These are phyloP conservation scores for Poecilia latipinna DNA, from an alignment of 2,113 vertebrate species.

Conservation along the genomic window DNA sequence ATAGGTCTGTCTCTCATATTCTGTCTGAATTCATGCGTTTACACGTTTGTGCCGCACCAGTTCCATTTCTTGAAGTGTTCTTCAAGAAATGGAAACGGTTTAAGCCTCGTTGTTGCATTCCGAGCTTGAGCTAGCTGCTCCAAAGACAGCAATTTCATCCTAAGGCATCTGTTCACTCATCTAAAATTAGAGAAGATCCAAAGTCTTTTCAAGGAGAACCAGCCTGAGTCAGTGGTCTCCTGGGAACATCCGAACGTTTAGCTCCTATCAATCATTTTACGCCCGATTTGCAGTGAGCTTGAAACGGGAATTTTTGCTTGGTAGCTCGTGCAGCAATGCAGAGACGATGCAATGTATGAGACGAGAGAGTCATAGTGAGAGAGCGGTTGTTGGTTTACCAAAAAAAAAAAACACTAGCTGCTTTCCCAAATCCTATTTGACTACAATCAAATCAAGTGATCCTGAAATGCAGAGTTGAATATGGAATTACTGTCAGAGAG, in stretches of 20 bases:
- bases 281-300: neutral
- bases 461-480: slow-evolving; percentile 29
- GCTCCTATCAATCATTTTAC: too few species aligned
- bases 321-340: neutral
- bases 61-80: neutral
- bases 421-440: slow-evolving; percentile 50
- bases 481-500: slow-evolving; percentile 44
- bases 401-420: slow-evolving; percentile 26
- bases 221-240: slow-evolving; percentile 9
- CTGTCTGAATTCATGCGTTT: slow-evolving; percentile 4
- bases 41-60: neutral
- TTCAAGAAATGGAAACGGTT: slow-evolving; percentile 8
- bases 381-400: neutral
- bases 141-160: slow-evolving; percentile 21
- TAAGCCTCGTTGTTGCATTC: neutral
- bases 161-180: slow-evolving; percentile 15
- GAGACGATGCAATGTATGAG: neutral
- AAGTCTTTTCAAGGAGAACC: slow-evolving; percentile 26
- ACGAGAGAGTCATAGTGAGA: neutral
- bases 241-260: slow-evolving; percentile 15
- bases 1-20: neutral
- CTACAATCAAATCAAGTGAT: slow-evolving; percentile 56
- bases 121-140: slow-evolving; percentile 15
- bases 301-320: neutral
- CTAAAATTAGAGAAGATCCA: slow-evolving; percentile 58